Conservation (phyloP, 2,888 invertebrate genomes). For the Sphecodes monilicornis region DNA sequence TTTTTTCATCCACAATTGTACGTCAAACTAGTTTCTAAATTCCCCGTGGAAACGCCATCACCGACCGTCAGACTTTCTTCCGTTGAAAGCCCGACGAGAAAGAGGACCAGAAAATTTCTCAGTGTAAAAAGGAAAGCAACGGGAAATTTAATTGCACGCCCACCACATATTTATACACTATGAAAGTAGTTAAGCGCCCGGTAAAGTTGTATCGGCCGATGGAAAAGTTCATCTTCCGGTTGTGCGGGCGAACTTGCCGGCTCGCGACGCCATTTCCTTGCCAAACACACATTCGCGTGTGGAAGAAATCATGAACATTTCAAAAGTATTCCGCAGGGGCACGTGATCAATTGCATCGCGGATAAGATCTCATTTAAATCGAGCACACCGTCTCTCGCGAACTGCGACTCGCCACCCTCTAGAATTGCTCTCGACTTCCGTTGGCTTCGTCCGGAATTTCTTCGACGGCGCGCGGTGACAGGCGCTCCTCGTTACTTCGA, state of each 20-base stretch:
- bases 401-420: conserved; percentile 10
- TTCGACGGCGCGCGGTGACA: background rate
- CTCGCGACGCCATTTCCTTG: background rate
- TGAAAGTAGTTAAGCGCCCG: conserved; percentile 41
- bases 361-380: conserved; percentile 73
- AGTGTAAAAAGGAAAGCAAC: background rate
- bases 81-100: background rate
- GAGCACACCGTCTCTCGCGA: conserved; percentile 38
- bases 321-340: conserved; percentile 25
- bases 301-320: conserved; percentile 52
- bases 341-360: conserved; percentile 63
- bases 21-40: conserved; percentile 15
- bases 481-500: conserved; percentile 26
- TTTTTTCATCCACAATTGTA: background rate
- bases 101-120: background rate
- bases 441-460: conserved; percentile 7
- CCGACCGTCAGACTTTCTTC: conserved; percentile 16
- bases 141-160: conserved; percentile 40
- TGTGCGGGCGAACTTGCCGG: conserved; percentile 42
- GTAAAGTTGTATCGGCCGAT: conserved; percentile 30
- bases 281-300: conserved; percentile 29
- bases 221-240: conserved; percentile 42
- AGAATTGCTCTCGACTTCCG: conserved; percentile 27
- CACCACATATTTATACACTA: conserved; percentile 42
- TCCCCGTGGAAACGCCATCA: conserved; percentile 6